Percentiles rank a stretch among this genome's conserved stretches.
phyloP scores from a whole-genome alignment of 2,888 invertebrate species.

The Epinotia demarniana region DNA sequence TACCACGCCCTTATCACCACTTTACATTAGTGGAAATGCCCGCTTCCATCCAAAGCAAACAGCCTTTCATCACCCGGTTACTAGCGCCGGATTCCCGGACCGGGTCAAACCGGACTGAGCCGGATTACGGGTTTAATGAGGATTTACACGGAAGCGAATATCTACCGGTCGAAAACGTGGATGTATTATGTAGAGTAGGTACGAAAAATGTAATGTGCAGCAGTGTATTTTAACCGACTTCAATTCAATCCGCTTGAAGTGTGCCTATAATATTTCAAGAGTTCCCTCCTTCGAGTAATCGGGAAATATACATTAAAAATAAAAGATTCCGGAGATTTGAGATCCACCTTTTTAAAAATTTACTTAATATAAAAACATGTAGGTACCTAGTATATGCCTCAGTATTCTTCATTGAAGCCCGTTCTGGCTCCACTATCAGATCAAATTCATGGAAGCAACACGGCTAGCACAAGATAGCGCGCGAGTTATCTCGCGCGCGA shows the following conservation, averaged over 20 bases:
- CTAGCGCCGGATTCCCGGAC: conserved; percentile 16
- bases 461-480: too few species aligned
- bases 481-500: too few species aligned
- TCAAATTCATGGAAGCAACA: too few species aligned
- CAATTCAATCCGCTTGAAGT: too few species aligned
- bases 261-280: too few species aligned
- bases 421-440: too few species aligned
- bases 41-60: neutral
- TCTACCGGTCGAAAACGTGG: conserved; percentile 2
- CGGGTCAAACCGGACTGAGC: conserved; percentile 25
- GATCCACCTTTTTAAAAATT: too few species aligned
- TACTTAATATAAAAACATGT: too few species aligned
- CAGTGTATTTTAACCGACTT: too few species aligned
- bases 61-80: conserved; percentile 17
- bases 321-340: too few species aligned
- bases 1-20: neutral
- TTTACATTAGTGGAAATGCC: neutral
- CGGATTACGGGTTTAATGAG: conserved; percentile 25
- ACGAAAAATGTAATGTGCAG: neutral
- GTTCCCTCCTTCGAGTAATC: too few species aligned
- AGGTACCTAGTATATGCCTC: neutral
- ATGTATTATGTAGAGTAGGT: neutral
- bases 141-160: conserved; percentile 6
- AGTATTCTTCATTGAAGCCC: neutral
- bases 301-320: too few species aligned